Percentiles rank a stretch among this genome's conserved stretches.
These are phyloP conservation scores for Perca flavescens DNA, from an alignment of 2,113 vertebrate genomes.

Conservation along the genomic window DNA sequence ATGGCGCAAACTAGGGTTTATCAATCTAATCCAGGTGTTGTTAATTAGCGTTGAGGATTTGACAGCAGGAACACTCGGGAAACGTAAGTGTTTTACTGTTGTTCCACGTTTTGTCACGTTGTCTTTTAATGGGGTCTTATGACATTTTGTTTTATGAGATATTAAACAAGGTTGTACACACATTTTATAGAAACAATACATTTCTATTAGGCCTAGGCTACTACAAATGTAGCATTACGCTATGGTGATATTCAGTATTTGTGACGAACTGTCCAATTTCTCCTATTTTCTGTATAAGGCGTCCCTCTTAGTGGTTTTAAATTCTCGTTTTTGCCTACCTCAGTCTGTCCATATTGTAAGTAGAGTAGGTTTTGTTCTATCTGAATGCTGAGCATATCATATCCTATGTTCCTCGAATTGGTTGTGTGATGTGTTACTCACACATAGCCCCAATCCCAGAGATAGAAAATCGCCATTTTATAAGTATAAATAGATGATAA, in stretches of 20 bases:
- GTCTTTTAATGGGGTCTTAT: neutral
- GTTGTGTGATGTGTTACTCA: neutral
- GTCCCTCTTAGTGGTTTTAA: neutral
- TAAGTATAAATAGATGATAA: neutral
- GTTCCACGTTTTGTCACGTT: neutral
- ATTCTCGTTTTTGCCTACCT: neutral
- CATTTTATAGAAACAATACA: neutral
- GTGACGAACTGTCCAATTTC: neutral
- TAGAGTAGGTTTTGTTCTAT: too few relatives aligned
- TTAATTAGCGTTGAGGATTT: slow-evolving; percentile 2
- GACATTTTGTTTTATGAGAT: neutral
- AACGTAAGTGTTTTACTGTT: slow-evolving; percentile 34
- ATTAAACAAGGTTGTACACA: neutral
- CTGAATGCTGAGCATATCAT: neutral
- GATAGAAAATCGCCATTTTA: neutral
- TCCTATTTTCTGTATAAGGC: too few relatives aligned
- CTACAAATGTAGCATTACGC: neutral
- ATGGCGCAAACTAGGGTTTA: neutral
- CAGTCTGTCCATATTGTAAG: neutral
- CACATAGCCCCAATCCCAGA: neutral
- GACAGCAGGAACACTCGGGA: neutral
- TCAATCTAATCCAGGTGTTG: slow-evolving; percentile 26
- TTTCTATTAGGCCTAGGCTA: neutral
- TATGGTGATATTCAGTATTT: too few relatives aligned
- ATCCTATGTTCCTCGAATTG: neutral